Evolutionary conservation across 2,888 invertebrate species (phyloP).

Genomic region (Syritta pipiens): DNA sequence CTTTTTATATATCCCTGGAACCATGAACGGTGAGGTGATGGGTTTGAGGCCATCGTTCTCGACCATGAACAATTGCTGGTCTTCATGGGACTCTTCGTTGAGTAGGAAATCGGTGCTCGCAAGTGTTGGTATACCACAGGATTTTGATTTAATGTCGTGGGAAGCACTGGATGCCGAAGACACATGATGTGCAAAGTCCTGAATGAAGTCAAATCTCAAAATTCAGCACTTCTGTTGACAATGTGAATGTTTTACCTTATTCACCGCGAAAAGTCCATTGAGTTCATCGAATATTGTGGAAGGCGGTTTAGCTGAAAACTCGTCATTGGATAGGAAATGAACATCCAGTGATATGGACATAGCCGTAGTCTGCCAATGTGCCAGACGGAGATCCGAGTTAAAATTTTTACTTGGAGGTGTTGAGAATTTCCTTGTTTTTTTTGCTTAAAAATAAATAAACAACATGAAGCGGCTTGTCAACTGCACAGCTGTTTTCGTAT

Average conservation of each 20-base stretch:
- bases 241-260: slow-evolving; percentile 23
- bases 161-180: not conserved
- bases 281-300: slow-evolving; percentile 63
- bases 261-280: slow-evolving; percentile 42
- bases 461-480: slow-evolving; percentile 8
- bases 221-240: not conserved
- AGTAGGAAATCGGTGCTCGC: slow-evolving; percentile 49
- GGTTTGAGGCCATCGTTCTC: slow-evolving; percentile 72
- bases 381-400: not conserved
- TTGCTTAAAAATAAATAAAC: slow-evolving; percentile 4
- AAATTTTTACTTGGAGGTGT: not conserved
- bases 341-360: slow-evolving; percentile 65
- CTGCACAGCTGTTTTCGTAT: slow-evolving; percentile 8
- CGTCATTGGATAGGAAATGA: slow-evolving; percentile 45
- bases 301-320: slow-evolving; percentile 46
- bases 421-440: not conserved
- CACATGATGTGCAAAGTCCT: slow-evolving; percentile 17
- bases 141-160: not conserved
- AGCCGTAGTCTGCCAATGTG: not conserved
- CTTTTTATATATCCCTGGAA: slow-evolving; percentile 73
- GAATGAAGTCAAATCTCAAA: not conserved
- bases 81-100: slow-evolving; percentile 70
- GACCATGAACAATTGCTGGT: slow-evolving; percentile 72
- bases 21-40: slow-evolving; percentile 72
- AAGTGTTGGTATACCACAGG: slow-evolving; percentile 51